Evolutionary conservation across 2,113 vertebrate genomes (phyloP).

Genomic region (Engystomops pustulosus): DNA sequence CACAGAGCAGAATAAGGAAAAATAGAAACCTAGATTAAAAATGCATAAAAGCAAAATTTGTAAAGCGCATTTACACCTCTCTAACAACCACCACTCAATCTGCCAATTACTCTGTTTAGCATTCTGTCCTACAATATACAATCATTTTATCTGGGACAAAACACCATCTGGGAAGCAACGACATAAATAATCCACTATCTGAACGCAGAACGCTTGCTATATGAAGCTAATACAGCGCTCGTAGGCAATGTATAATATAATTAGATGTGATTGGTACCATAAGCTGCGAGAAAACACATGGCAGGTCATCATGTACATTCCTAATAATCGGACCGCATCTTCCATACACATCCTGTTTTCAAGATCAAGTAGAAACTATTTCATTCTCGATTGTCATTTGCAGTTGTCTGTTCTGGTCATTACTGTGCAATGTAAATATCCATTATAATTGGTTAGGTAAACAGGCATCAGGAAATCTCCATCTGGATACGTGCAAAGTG

Average conservation of each 20-base stretch:
- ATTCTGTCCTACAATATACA: slow-evolving; percentile 39
- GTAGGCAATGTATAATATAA: slow-evolving; percentile 47
- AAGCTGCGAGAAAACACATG: slow-evolving; percentile 38
- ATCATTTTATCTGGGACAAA: slow-evolving; percentile 53
- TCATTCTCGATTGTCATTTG: neutral
- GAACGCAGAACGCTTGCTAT: slow-evolving; percentile 22
- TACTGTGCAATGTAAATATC: neutral
- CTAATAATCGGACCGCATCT: slow-evolving; percentile 11
- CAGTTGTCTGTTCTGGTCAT: neutral
- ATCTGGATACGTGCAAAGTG: no score
- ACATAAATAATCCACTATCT: slow-evolving; percentile 50
- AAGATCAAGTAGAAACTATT: slow-evolving; percentile 5
- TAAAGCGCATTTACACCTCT: slow-evolving; percentile 34
- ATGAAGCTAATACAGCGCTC: slow-evolving; percentile 33
- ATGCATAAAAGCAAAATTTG: slow-evolving; percentile 22
- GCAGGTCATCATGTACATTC: slow-evolving; percentile 25
- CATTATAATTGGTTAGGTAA: neutral
- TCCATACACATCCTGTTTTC: slow-evolving; percentile 25
- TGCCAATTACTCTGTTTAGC: slow-evolving; percentile 34
- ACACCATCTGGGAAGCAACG: slow-evolving; percentile 48
- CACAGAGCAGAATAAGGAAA: neutral
- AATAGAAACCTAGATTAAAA: neutral
- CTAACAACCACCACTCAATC: slow-evolving; percentile 11
- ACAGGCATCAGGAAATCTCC: neutral
- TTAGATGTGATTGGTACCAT: slow-evolving; percentile 39